These are phyloP conservation scores for Agraylea sexmaculata DNA, from an alignment of 1,140 invertebrate genomes.

Conservation along the genomic window DNA sequence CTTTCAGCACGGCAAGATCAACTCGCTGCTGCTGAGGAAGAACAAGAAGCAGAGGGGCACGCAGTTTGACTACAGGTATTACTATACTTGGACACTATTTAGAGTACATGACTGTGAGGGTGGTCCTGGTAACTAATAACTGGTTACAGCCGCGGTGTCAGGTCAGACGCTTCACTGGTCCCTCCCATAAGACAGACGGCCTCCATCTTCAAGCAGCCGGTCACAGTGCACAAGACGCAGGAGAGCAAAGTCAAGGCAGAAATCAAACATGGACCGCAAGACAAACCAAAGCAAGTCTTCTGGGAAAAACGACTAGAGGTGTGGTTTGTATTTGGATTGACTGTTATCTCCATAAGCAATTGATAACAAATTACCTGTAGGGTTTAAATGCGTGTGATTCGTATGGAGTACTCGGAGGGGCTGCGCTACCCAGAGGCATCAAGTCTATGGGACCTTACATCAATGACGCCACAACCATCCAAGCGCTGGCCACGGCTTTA, in stretches of 20 bases:
- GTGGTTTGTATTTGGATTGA: conserved; percentile 9
- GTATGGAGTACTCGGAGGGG: conserved; percentile 67
- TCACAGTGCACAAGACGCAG: conserved; percentile 86
- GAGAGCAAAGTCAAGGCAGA: conserved; percentile 81
- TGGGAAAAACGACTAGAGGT: conserved; percentile 93
- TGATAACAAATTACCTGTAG: conserved; percentile 19
- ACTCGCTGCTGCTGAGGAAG: conserved; percentile 47
- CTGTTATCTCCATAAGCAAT: not conserved
- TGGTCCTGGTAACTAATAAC: too few relatives aligned
- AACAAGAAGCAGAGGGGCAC: conserved; percentile 48
- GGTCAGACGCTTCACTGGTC: conserved; percentile 81
- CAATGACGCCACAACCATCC: conserved; percentile 79
- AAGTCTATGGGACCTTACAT: conserved; percentile 87
- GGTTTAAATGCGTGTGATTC: conserved; percentile 79
- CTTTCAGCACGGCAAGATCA: conserved; percentile 67
- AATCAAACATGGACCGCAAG: conserved; percentile 78
- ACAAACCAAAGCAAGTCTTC: conserved; percentile 93
- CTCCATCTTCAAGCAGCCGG: conserved; percentile 97
- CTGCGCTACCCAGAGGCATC: conserved; percentile 73
- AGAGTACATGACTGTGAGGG: too few relatives aligned
- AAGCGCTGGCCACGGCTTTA: conserved; percentile 78
- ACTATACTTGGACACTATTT: not conserved
- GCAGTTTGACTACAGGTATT: conserved; percentile 50
- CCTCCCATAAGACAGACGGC: conserved; percentile 95
- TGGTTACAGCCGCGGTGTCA: conserved; percentile 59